phyloP scores from a whole-genome alignment of 2,888 invertebrate genomes.

The Alloplasta piceator region DNA sequence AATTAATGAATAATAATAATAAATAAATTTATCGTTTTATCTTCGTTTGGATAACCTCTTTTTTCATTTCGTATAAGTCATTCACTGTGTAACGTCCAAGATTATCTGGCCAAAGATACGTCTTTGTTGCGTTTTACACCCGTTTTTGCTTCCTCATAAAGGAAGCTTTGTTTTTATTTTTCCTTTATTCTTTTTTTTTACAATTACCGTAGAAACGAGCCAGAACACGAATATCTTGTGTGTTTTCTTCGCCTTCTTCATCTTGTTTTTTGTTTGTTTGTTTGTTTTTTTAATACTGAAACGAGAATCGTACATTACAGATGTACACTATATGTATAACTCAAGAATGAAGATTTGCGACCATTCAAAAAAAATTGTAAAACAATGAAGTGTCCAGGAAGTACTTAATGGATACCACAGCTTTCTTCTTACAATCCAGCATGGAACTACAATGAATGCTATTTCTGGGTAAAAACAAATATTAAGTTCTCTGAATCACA shows the following conservation, averaged over 20 bases:
- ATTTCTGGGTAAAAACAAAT: too few relatives aligned
- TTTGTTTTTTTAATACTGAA: constrained; percentile 45
- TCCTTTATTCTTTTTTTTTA: constrained; percentile 40
- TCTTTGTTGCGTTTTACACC: constrained; percentile 60
- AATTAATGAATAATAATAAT: too few relatives aligned
- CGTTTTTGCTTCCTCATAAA: too few relatives aligned
- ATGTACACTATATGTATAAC: constrained; percentile 43
- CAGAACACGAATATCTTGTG: constrained; percentile 44
- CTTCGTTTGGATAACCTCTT: constrained; percentile 53
- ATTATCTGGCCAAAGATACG: constrained; percentile 75
- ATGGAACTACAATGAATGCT: too few relatives aligned
- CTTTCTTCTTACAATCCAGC: too few relatives aligned
- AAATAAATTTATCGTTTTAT: constrained; percentile 46
- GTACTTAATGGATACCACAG: too few relatives aligned
- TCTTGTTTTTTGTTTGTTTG: background rate
- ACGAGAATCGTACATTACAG: constrained; percentile 53
- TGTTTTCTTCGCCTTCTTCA: constrained; percentile 9
- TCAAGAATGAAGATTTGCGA: too few relatives aligned
- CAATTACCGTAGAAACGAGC: constrained; percentile 59
- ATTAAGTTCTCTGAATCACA: too few relatives aligned
- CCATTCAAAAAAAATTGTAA: too few relatives aligned
- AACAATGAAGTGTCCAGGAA: too few relatives aligned
- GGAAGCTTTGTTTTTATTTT: constrained; percentile 26
- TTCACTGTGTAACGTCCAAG: constrained; percentile 69
- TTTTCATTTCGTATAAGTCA: constrained; percentile 58